Base-by-base conservation (phyloP, 2,797 vertebrate genomes). In the Botia almorhae region DNA sequence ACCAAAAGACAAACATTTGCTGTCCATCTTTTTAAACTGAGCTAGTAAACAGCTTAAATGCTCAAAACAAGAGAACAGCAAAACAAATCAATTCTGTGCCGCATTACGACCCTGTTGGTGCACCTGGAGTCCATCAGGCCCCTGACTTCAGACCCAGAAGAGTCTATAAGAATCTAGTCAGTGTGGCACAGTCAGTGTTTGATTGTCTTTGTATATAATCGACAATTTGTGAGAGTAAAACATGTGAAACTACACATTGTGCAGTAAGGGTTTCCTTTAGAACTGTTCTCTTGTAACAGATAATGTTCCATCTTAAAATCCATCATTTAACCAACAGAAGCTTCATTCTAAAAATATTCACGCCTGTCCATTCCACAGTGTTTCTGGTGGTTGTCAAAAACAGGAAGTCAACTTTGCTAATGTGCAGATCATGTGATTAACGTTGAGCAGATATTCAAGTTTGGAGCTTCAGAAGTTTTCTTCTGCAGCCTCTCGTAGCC, bases 151-250 rank as follows among this genome's bases (percentile, higher is more conserved):
- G 50, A 76, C 74, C 29, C 53, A 10, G 10, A 48, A 51, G 23
- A 68, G 55, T 69, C 65, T 23, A 3, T 33, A 70, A 48, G 64
- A 69, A 58, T 79, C 26, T 17, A 71, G 61, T 29, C 1, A 26
- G 43, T 61, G 46, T 51, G 43, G 74, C 46, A 75, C 73, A 80
- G 82, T 81, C 61, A 71, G 65, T 69, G 73, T 80, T 77, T 79
- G 85, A 85, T 85, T 85, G 83, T 87, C 84, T 85, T 75, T 80
- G 17, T 65, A 56, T 79, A 53, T 26, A 46, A n/a, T 50, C 56
- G 67, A 83, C 65, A 2, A 48, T 60, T 58, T 33, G 75, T 79
- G 36, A 71, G 19, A 46, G 70, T 60, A 46, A 61, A 53, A 68
- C 13, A 51, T 60, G 64, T 55, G 26, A 10, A 56, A 58, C 48